A percentile compares a stretch with the other conserved stretches of the same genome.
These are phyloP conservation scores for Anableps anableps DNA, from an alignment of 2,797 vertebrate species.

Conservation along the genomic window DNA sequence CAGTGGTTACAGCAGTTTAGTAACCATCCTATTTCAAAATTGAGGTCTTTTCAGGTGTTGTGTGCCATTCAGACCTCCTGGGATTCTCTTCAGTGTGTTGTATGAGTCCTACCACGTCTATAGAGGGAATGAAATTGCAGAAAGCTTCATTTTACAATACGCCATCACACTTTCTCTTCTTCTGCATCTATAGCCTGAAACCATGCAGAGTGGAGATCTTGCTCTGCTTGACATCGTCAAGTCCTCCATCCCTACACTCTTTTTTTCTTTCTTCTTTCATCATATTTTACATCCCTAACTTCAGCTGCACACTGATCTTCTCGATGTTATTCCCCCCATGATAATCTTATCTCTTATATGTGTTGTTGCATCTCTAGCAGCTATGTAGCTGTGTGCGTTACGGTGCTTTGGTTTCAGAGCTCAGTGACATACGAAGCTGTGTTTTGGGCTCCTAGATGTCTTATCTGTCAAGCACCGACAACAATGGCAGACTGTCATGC, in stretches of 20 bases:
- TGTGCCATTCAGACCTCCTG: constrained; percentile 67
- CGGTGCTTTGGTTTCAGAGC: constrained; percentile 51
- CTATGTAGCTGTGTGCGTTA: constrained; percentile 29
- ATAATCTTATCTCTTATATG: constrained; percentile 43
- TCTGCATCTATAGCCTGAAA: constrained; percentile 44
- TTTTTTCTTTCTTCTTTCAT: constrained; percentile 43
- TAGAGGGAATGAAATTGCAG: constrained; percentile 43
- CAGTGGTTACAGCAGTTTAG: constrained; percentile 77
- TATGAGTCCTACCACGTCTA: constrained; percentile 39
- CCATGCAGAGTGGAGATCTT: constrained; percentile 49
- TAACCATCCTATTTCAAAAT: constrained; percentile 76
- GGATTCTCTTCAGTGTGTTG: constrained; percentile 55
- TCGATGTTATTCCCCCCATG: constrained; percentile 28
- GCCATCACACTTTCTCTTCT: constrained; percentile 54
- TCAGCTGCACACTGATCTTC: constrained; percentile 40
- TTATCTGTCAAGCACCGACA: constrained; percentile 66
- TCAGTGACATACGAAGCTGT: constrained; percentile 51
- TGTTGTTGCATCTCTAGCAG: constrained; percentile 29
- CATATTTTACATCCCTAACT: constrained; percentile 39
- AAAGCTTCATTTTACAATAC: constrained; percentile 41
- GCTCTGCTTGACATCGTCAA: constrained; percentile 45
- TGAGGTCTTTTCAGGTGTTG: constrained; percentile 73
- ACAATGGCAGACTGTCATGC: constrained; percentile 64
- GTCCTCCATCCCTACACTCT: constrained; percentile 23
- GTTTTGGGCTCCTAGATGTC: constrained; percentile 50